These are phyloP conservation scores for Cettia cetti DNA, from an alignment of 2,113 vertebrate genomes.

Conservation along the genomic window DNA sequence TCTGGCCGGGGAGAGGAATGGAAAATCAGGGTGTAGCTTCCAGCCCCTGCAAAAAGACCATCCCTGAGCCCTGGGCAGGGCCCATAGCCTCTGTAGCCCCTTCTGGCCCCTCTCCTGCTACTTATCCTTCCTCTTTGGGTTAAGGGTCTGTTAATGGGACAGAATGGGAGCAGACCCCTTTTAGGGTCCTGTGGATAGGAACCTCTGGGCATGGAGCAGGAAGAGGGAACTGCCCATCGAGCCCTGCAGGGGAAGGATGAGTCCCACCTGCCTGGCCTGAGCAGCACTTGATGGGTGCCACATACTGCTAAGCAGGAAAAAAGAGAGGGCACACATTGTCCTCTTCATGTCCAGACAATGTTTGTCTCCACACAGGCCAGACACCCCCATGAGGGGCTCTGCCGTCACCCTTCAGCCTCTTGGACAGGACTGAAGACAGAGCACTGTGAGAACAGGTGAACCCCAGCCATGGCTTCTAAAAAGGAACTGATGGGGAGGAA, in stretches of 20 bases:
- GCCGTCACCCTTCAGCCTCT: background rate
- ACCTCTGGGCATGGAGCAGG: background rate
- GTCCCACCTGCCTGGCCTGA: background rate
- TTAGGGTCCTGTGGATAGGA: background rate
- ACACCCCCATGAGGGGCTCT: background rate
- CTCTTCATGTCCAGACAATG: background rate
- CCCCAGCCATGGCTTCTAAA: background rate
- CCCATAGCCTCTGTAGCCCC: background rate
- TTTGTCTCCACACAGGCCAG: background rate
- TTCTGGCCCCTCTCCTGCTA: background rate
- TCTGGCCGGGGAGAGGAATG: background rate
- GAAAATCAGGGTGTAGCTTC: background rate
- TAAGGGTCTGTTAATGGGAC: background rate
- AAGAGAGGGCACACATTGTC: background rate
- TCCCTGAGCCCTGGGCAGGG: accelerated
- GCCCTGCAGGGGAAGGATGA: background rate
- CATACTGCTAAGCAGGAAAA: background rate
- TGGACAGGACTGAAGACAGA: background rate
- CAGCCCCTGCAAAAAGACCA: background rate
- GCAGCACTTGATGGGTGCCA: background rate
- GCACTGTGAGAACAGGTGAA: background rate
- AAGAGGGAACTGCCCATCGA: accelerated
- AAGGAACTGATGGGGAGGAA: background rate
- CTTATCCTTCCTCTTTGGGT: background rate
- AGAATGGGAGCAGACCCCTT: background rate